Percentiles rank a stretch among this genome's conserved stretches.
These are phyloP conservation scores for Platyscapa corneri DNA, from an alignment of 1,140 invertebrate genomes.

Conservation along the genomic window DNA sequence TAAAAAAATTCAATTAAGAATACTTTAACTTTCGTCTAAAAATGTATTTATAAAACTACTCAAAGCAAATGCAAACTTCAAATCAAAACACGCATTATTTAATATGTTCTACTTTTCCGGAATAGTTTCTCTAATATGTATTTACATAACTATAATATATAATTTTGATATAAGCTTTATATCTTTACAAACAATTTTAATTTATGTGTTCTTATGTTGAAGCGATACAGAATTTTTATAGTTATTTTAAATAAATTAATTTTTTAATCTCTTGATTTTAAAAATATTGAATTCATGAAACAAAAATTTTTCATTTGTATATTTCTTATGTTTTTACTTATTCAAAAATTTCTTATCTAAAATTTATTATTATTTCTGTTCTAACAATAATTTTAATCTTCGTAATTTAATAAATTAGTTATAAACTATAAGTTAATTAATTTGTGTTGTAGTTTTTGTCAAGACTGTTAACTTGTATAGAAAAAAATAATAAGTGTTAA, in stretches of 20 bases:
- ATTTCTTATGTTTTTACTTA: background rate
- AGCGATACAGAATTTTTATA: no score
- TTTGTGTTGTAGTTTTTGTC: background rate
- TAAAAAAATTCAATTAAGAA: background rate
- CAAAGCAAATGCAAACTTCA: no score
- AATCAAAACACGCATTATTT: background rate
- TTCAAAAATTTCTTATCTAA: background rate
- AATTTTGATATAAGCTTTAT: background rate
- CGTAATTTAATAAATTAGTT: constrained; percentile 11
- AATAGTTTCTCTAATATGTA: background rate
- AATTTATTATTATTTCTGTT: background rate
- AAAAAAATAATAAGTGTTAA: constrained; percentile 14
- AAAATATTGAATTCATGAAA: background rate
- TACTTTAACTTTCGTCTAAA: background rate
- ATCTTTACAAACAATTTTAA: background rate
- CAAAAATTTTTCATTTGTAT: background rate
- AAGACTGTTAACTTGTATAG: constrained; percentile 29
- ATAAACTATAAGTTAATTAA: constrained; percentile 19
- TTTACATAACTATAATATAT: background rate
- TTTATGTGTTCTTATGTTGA: no score
- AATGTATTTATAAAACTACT: background rate
- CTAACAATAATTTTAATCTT: background rate
- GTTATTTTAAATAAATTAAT: no score
- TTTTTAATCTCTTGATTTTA: no score
- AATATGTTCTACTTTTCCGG: background rate